Conservation (phyloP, 2,797 vertebrate species). For the Sebastes kiyomatsui region DNA sequence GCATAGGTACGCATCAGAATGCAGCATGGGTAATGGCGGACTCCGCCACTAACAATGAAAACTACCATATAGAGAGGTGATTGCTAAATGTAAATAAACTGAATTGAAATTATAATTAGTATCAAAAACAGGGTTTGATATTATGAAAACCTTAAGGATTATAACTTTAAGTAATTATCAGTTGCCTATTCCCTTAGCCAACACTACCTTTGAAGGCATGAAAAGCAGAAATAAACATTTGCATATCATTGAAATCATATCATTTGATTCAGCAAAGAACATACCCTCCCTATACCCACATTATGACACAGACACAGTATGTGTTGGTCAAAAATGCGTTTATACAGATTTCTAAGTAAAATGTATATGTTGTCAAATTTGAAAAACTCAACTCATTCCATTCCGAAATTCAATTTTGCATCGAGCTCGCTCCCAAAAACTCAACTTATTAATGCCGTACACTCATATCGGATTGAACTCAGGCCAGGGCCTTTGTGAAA, state of each 20-base stretch:
- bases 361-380: background rate
- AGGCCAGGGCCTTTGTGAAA: conserved; percentile 65
- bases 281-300: background rate
- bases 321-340: background rate
- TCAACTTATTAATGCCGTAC: conserved; percentile 16
- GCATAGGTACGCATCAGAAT: too few relatives aligned
- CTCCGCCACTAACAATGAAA: too few relatives aligned
- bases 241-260: background rate
- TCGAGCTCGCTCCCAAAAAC: conserved; percentile 18
- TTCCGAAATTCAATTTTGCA: background rate
- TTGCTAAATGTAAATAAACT: too few relatives aligned
- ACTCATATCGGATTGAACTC: conserved; percentile 56
- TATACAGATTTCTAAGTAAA: background rate
- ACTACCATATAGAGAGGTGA: too few relatives aligned
- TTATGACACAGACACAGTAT: background rate
- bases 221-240: background rate
- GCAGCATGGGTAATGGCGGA: too few relatives aligned
- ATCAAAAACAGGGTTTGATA: too few relatives aligned
- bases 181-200: background rate
- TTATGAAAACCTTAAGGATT: too few relatives aligned
- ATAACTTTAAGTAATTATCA: too few relatives aligned
- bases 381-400: background rate
- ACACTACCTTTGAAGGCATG: background rate
- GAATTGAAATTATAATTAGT: too few relatives aligned
- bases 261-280: background rate